Conservation (phyloP, 2,797 vertebrate genomes). For the Melanitta fusca region DNA sequence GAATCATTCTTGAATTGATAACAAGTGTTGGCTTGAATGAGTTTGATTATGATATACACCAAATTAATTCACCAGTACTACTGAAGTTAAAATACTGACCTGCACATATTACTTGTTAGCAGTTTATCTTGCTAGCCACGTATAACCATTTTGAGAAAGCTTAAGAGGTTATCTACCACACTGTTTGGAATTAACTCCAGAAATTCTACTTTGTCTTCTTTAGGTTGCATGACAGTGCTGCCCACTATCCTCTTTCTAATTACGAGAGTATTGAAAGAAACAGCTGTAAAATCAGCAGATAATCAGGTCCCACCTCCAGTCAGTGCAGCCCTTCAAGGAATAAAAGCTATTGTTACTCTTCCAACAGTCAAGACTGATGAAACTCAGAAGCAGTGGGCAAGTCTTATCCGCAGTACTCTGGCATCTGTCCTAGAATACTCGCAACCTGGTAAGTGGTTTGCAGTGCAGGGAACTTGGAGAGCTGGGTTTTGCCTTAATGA, state of each 20-base stretch:
- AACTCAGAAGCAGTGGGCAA: slow-evolving; percentile 91
- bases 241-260: slow-evolving; percentile 96
- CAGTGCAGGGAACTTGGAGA: not conserved
- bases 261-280: slow-evolving; percentile 94
- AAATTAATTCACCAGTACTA: not conserved
- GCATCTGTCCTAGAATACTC: slow-evolving; percentile 94
- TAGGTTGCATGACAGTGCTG: slow-evolving; percentile 95
- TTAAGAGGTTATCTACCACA: not conserved
- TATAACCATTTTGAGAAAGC: not conserved
- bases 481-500: not conserved
- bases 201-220: slow-evolving; percentile 36
- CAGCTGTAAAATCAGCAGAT: slow-evolving; percentile 89
- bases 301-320: slow-evolving; percentile 88
- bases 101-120: not conserved
- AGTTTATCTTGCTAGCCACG: not conserved
- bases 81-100: not conserved
- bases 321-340: slow-evolving; percentile 92
- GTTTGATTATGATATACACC: not conserved
- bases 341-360: slow-evolving; percentile 94
- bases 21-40: not conserved
- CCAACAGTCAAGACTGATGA: slow-evolving; percentile 85
- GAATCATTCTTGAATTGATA: not conserved
- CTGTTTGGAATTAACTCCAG: not conserved
- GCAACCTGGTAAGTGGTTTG: slow-evolving; percentile 85
- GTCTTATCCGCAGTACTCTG: slow-evolving; percentile 93